A percentile compares a stretch with the other conserved stretches of the same genome.
These are phyloP conservation scores for Poecilia latipinna DNA, from an alignment of 2,113 vertebrate genomes.

Conservation along the genomic window DNA sequence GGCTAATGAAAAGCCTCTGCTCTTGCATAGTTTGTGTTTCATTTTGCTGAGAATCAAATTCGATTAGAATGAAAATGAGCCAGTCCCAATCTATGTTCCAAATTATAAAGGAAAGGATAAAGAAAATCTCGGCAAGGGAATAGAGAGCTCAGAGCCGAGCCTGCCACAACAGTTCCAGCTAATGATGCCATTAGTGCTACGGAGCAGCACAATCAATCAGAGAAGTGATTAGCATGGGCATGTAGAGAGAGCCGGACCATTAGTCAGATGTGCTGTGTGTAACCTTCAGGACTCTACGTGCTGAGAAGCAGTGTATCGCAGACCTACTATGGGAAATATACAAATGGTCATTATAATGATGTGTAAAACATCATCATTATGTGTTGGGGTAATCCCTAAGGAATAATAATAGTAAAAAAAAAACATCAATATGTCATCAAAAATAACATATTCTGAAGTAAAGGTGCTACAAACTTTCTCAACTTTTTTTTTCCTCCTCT, in stretches of 20 bases:
- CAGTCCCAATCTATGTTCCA: conserved; percentile 27
- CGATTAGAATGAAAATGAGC: conserved; percentile 45
- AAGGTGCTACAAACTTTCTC: neutral
- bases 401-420: neutral
- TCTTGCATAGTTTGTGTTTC: neutral
- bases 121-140: conserved; percentile 39
- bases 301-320: neutral
- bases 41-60: conserved; percentile 25
- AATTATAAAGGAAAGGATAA: conserved; percentile 50
- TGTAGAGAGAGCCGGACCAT: conserved; percentile 66
- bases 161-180: conserved; percentile 67
- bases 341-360: conserved; percentile 17
- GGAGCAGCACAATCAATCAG: conserved; percentile 71
- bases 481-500: neutral
- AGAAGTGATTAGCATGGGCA: conserved; percentile 75
- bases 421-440: neutral
- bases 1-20: conserved; percentile 18
- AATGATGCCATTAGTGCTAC: conserved; percentile 76
- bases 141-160: conserved; percentile 52
- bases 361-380: conserved; percentile 8
- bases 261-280: conserved; percentile 64
- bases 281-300: conserved; percentile 62
- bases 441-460: neutral
- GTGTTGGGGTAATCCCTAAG: neutral
- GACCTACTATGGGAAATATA: conserved; percentile 5